Conservation (phyloP, 2,113 vertebrate species). For the Pollimyrus isidori region DNA sequence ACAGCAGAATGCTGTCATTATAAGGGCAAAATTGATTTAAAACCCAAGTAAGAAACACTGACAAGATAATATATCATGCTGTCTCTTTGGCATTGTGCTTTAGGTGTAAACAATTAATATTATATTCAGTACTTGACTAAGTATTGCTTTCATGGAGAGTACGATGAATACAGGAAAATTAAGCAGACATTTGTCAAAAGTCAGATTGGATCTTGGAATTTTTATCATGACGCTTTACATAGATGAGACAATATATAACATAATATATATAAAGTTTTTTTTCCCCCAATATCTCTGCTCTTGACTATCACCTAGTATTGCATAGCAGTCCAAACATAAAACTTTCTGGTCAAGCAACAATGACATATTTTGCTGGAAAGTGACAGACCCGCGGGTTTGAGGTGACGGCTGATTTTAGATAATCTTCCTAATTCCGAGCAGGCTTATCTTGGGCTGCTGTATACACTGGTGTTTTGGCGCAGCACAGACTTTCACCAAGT, state of each 20-base stretch:
- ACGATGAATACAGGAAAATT: not conserved
- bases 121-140: not conserved
- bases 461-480: constrained; percentile 20
- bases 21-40: constrained; percentile 29
- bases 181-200: not conserved
- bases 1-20: constrained; percentile 2
- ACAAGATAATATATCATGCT: constrained; percentile 34
- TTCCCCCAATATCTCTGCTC: not conserved
- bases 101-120: not conserved
- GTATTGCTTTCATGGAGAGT: not conserved
- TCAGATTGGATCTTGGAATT: not conserved
- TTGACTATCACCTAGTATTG: constrained; percentile 41
- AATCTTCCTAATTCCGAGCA: constrained; percentile 39
- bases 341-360: constrained; percentile 31
- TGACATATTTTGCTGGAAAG: constrained; percentile 39
- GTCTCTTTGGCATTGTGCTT: constrained; percentile 34
- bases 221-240: not conserved
- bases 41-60: constrained; percentile 28
- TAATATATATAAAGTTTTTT: not conserved
- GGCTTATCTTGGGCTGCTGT: constrained; percentile 17
- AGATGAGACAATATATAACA: not conserved
- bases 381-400: constrained; percentile 36
- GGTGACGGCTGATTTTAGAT: constrained; percentile 27
- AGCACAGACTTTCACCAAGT: constrained; percentile 27
- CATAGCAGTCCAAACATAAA: constrained; percentile 32